These are phyloP conservation scores for Ovis aries DNA, from an alignment of 2,113 vertebrate genomes.

Conservation along the genomic window ARS-UI_Ramb_v3.0 NC_056074.1:27788501-27789000, in stretches of 20 bases:
- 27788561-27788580: not conserved
- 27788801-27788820: not conserved
- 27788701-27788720: not conserved
- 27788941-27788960: not conserved
- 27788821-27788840: not conserved
- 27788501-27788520: not conserved
- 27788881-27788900: not conserved
- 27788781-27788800: not conserved
- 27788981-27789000: not conserved
- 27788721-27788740: not conserved
- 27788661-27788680: not conserved
- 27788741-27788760: not conserved
- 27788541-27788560: not conserved
- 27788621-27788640: not conserved
- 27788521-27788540: not conserved
- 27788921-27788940: not conserved
- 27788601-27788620: not conserved
- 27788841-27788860: not conserved
- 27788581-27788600: too few species aligned
- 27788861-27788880: not conserved
- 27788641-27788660: not conserved
- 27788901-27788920: not conserved
- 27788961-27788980: not conserved
- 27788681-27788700: not conserved
- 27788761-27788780: not conserved